Conservation (phyloP, 2,797 vertebrate species). For the Bovichtus variegatus region DNA sequence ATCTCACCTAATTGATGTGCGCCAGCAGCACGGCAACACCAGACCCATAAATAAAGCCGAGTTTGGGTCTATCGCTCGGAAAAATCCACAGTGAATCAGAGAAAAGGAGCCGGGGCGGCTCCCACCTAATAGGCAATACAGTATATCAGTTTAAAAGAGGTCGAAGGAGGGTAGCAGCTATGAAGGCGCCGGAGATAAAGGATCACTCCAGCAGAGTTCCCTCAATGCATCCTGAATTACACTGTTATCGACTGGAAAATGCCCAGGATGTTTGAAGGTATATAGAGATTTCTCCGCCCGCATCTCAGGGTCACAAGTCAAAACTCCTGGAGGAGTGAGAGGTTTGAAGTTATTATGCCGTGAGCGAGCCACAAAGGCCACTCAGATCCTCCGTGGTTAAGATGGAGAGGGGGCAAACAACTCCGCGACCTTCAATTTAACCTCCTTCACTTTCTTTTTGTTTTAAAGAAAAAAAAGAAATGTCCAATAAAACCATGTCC, state of each 20-base stretch:
- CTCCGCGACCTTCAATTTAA: background rate
- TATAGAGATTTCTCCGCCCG: slow-evolving; percentile 33
- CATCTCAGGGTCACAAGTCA: slow-evolving; percentile 35
- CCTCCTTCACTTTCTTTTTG: background rate
- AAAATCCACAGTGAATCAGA: slow-evolving; percentile 57
- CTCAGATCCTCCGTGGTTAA: background rate
- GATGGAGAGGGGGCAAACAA: background rate
- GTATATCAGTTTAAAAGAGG: slow-evolving; percentile 68
- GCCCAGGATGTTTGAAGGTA: slow-evolving; percentile 28
- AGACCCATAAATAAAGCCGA: slow-evolving; percentile 43
- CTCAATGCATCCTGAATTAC: slow-evolving; percentile 47
- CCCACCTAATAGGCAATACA: slow-evolving; percentile 55
- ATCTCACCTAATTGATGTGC: slow-evolving; percentile 63
- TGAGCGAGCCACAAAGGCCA: background rate
- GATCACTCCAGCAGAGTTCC: slow-evolving; percentile 46
- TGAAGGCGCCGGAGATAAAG: slow-evolving; percentile 54
- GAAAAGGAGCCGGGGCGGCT: slow-evolving; percentile 28
- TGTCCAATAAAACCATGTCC: background rate
- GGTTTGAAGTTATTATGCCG: slow-evolving; percentile 10
- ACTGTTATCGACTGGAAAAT: slow-evolving; percentile 39
- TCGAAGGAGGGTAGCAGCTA: slow-evolving; percentile 33
- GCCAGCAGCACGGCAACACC: slow-evolving; percentile 27
- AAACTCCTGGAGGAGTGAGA: slow-evolving; percentile 22
- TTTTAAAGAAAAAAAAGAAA: background rate
- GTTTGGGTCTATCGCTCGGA: slow-evolving; percentile 37